A percentile compares a stretch with the other conserved stretches of the same genome.
Conservation (phyloP, 2,888 invertebrate genomes). For the Polyploca ridens region DNA sequence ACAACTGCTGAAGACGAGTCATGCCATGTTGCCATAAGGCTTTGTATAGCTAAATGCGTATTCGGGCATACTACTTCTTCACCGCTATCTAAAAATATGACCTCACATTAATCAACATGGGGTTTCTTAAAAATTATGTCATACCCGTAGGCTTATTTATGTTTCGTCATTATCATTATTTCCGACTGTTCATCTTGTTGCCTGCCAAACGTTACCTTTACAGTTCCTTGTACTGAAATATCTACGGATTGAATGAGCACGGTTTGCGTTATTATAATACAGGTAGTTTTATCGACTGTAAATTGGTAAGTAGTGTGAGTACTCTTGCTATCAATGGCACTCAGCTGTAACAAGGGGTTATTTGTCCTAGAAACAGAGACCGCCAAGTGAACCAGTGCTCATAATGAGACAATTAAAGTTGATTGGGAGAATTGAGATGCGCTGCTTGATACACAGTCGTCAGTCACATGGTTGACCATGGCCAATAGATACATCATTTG, state of each 20-base stretch:
- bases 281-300: background rate
- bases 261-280: background rate
- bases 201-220: background rate
- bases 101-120: conserved; percentile 6
- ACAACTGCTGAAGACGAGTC: background rate
- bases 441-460: conserved; percentile 52
- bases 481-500: conserved; percentile 11
- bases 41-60: background rate
- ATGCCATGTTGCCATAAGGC: conserved; percentile 6
- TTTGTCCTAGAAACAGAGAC: conserved; percentile 43
- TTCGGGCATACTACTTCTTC: background rate
- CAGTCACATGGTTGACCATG: conserved; percentile 44
- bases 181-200: background rate
- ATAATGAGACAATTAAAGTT: conserved; percentile 72
- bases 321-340: conserved; percentile 1
- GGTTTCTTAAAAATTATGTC: background rate
- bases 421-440: conserved; percentile 78
- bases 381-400: conserved; percentile 59
- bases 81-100: conserved; percentile 2
- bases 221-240: background rate
- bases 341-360: conserved; percentile 15
- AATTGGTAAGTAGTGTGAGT: background rate
- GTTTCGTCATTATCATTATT: background rate
- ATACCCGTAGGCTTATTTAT: background rate
- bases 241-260: background rate